Conservation (phyloP, 2,888 invertebrate genomes). For the Euplexia lucipara region DNA sequence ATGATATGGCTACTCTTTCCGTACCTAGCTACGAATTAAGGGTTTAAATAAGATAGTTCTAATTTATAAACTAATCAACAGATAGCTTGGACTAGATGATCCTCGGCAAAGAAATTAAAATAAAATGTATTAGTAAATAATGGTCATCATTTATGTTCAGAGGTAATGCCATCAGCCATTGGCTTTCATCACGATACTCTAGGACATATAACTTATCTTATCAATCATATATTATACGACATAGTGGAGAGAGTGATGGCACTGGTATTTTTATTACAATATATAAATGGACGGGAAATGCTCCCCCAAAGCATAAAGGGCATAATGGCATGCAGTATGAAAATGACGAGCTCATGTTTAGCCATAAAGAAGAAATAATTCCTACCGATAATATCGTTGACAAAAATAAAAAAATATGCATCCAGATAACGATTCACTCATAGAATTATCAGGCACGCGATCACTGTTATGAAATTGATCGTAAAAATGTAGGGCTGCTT, state of each 20-base stretch:
- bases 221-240: background rate
- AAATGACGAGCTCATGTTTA: conserved; percentile 18
- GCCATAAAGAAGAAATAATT: conserved; percentile 30
- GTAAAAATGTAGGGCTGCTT: conserved; percentile 53
- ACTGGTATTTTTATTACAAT: conserved; percentile 3
- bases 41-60: background rate
- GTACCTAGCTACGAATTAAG: background rate
- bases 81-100: background rate
- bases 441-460: conserved; percentile 64
- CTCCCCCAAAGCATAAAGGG: background rate
- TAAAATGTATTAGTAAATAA: background rate
- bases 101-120: background rate
- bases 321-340: conserved; percentile 11
- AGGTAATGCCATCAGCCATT: background rate
- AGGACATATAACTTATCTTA: background rate
- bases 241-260: background rate
- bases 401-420: conserved; percentile 50
- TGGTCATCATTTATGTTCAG: background rate
- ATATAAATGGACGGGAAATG: background rate
- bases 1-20: conserved; percentile 19
- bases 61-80: background rate
- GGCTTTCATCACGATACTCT: background rate
- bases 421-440: conserved; percentile 51
- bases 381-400: conserved; percentile 33
- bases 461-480: conserved; percentile 58